Conservation (phyloP, 2,113 vertebrate species). For the Thermophis baileyi region DNA sequence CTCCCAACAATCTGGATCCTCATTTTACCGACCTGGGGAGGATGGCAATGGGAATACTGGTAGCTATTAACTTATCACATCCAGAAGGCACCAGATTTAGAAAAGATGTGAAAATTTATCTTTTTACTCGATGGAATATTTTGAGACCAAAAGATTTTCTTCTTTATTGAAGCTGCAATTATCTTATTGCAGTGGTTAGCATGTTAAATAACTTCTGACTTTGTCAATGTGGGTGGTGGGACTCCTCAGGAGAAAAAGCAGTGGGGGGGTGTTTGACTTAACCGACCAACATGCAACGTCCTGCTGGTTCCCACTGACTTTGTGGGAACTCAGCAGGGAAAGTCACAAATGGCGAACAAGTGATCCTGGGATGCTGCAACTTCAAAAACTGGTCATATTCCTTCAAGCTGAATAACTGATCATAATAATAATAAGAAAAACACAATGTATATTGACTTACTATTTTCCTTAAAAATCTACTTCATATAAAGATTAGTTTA, state of each 20-base stretch:
- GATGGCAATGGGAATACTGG: not conserved
- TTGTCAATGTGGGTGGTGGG: no score
- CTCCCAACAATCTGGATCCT: no score
- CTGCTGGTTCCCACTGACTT: not conserved
- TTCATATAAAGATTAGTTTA: slow-evolving; percentile 23
- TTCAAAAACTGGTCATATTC: not conserved
- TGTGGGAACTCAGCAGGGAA: not conserved
- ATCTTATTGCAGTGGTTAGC: not conserved
- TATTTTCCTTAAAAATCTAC: slow-evolving; percentile 32
- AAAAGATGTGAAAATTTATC: not conserved
- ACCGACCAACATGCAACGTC: not conserved
- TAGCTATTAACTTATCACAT: not conserved
- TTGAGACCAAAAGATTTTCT: not conserved
- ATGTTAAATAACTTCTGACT: no score
- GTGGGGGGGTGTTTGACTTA: no score
- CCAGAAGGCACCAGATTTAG: not conserved
- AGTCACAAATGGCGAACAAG: not conserved
- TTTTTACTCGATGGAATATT: not conserved
- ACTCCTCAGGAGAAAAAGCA: no score
- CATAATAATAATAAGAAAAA: slow-evolving; percentile 25
- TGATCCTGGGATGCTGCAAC: not conserved
- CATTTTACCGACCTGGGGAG: no score
- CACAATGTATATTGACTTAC: slow-evolving; percentile 23
- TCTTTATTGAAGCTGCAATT: not conserved
- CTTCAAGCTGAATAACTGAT: slow-evolving; percentile 29